phyloP scores from a whole-genome alignment of 64 coral and sea anemone species.

The Stylophora pistillata region DNA sequence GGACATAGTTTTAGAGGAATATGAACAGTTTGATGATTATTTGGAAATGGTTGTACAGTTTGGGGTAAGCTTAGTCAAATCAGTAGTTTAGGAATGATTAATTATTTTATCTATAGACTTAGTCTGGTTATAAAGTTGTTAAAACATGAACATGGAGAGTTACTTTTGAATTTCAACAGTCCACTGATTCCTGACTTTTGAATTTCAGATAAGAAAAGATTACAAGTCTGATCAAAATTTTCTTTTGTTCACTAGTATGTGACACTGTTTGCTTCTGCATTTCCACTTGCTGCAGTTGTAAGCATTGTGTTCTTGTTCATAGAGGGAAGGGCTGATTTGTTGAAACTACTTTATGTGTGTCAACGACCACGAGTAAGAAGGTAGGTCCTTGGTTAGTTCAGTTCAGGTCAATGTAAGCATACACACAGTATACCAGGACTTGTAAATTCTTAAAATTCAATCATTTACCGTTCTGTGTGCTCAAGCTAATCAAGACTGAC shows the following conservation, averaged over 20 bases:
- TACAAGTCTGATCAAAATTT: not conserved
- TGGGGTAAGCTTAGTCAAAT: conserved; percentile 63
- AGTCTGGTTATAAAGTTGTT: no score
- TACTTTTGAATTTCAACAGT: no score
- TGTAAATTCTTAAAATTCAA: no score
- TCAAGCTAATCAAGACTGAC: no score
- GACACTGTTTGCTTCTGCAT: conserved; percentile 97
- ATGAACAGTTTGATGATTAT: conserved; percentile 99
- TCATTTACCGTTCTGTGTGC: no score
- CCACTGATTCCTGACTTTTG: no score
- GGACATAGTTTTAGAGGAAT: conserved; percentile 88
- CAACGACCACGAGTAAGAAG: conserved; percentile 94
- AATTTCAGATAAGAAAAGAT: no score
- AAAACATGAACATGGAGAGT: no score
- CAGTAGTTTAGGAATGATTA: no score
- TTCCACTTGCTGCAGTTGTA: conserved; percentile 89
- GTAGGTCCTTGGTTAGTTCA: conserved; percentile 25
- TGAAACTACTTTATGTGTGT: conserved; percentile 91
- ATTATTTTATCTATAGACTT: no score
- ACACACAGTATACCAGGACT: no score
- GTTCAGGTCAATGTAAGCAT: no score
- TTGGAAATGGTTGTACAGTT: conserved; percentile 99
- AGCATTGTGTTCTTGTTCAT: conserved; percentile 97
- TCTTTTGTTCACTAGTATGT: conserved; percentile 72
- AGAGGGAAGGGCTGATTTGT: conserved; percentile 89